Evolutionary conservation across 2,113 vertebrate genomes (phyloP), one percentile per base, ranked within the genome.

Genomic region (Myotis brandtii): DNA sequence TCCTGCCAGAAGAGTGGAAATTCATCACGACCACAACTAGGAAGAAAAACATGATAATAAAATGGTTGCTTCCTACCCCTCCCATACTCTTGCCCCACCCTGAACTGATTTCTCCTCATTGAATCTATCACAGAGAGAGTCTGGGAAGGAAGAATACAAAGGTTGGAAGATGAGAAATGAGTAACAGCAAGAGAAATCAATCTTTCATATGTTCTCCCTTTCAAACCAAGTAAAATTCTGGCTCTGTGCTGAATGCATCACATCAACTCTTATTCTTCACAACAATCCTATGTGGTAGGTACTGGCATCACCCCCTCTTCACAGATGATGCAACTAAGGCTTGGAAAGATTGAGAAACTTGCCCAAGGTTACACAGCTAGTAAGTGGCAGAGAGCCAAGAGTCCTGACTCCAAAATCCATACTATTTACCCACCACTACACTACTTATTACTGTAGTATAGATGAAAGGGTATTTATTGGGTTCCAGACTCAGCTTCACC

Each of bases 391-490:
- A 84, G 2, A 67, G 91, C 82, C 95, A 97, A 67, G 96, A 96
- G 95, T 97, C 96, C 79, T 82, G 95, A 97, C 95, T 97, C 93
- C 92, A 93, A 93, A 94, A 97, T 81, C 81, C 62, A 91, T 14
- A 92, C 40, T 92, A 82, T 91, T 93, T 95, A 95, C 37, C 87
- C 54, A 88, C 48, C 77, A 81, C 76, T 82, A 95, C 30, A 91
- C 94, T 97, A 94, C 91, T 95, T 87, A 97, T 96, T 96, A 97
- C 40, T 66, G 11, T 34, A 79, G 16, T 73, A 46, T 9, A 94
- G 87, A 97, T 96, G 88, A 97, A 97, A 97, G 95, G 54, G 32
- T 83, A 86, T 12, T 90, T 93, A 94, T 8, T 88, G 80, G 59
- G 52, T 93, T 97, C 76, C 88, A 97, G 90, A 95, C 81, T 95